A percentile compares a stretch with the other conserved stretches of the same genome.
These are phyloP conservation scores for Leucoma salicis DNA, from an alignment of 2,888 invertebrate species.

Conservation along the genomic window DNA sequence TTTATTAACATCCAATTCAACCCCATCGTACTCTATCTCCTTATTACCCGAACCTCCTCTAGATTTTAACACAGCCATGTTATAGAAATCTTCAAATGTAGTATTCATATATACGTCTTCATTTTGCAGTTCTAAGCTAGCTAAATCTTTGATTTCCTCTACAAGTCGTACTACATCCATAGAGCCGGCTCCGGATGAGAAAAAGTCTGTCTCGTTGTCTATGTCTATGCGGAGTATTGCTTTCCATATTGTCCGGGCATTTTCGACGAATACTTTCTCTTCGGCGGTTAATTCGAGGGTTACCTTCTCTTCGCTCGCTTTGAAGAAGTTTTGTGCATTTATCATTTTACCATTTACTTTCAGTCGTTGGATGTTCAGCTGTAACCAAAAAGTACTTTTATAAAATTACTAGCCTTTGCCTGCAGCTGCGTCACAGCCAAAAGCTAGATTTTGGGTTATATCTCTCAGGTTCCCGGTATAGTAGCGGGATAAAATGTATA, in stretches of 20 bases:
- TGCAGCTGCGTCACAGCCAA: background rate
- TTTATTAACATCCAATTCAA: conserved; percentile 90
- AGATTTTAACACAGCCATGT: conserved; percentile 84
- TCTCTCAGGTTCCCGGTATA: no score
- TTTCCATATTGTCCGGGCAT: conserved; percentile 88
- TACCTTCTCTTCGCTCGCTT: conserved; percentile 79
- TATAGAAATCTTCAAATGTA: conserved; percentile 90
- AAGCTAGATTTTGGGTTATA: no score
- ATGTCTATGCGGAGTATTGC: conserved; percentile 90
- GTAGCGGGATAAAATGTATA: no score
- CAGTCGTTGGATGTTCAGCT: conserved; percentile 90
- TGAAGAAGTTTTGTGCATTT: conserved; percentile 89
- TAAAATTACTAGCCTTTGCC: background rate
- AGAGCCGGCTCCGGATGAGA: conserved; percentile 96
- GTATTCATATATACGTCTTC: conserved; percentile 97
- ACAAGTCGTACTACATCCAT: conserved; percentile 98
- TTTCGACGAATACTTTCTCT: conserved; percentile 86
- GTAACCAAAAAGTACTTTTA: conserved; percentile 14
- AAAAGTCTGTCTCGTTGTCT: conserved; percentile 93
- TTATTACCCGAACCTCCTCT: conserved; percentile 83
- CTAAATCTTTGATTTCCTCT: conserved; percentile 94
- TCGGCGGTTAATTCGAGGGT: conserved; percentile 86
- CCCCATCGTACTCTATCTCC: conserved; percentile 87
- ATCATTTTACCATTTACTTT: conserved; percentile 92
- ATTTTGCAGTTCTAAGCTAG: conserved; percentile 89